Evolutionary conservation across 64 coral and sea anemone species (phyloP).

Genomic region (Montipora foliosa): DNA sequence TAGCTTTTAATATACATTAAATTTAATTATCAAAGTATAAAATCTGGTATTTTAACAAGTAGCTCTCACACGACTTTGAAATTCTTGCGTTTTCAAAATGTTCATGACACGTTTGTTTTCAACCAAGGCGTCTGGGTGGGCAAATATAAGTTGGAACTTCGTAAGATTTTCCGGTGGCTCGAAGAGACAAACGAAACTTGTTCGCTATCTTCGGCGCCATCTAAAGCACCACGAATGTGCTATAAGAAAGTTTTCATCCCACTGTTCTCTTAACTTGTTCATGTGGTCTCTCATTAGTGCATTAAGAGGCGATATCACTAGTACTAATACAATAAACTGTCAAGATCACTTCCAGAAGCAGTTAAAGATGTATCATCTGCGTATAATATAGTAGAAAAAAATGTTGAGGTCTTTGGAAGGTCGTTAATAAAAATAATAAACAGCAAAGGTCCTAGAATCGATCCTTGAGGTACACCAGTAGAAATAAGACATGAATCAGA

Average conservation of each 20-base stretch:
- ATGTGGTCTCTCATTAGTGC: slow-evolving; percentile 53
- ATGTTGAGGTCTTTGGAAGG: too few relatives aligned
- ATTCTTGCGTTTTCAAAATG: background rate
- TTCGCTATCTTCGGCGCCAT: background rate
- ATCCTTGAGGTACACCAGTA: too few relatives aligned
- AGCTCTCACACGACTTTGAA: background rate
- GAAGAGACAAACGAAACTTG: background rate
- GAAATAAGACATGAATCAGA: too few relatives aligned
- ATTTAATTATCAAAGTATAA: too few relatives aligned
- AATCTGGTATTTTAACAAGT: background rate
- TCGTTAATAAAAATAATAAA: too few relatives aligned
- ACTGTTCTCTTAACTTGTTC: slow-evolving; percentile 9
- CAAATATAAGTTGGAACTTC: slow-evolving; percentile 1
- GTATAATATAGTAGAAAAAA: too few relatives aligned
- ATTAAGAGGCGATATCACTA: slow-evolving; percentile 45
- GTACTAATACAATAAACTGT: too few relatives aligned
- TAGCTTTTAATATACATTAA: too few relatives aligned
- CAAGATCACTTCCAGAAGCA: too few relatives aligned
- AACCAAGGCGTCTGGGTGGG: slow-evolving; percentile 16
- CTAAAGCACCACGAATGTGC: background rate
- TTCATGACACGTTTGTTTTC: slow-evolving; percentile 10
- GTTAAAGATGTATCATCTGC: too few relatives aligned
- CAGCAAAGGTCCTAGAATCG: too few relatives aligned
- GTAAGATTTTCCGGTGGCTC: background rate
- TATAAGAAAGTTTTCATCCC: slow-evolving; percentile 7